These are phyloP conservation scores for Anagrus nilaparvatae DNA, from an alignment of 1,140 invertebrate species.

Conservation along the genomic window DNA sequence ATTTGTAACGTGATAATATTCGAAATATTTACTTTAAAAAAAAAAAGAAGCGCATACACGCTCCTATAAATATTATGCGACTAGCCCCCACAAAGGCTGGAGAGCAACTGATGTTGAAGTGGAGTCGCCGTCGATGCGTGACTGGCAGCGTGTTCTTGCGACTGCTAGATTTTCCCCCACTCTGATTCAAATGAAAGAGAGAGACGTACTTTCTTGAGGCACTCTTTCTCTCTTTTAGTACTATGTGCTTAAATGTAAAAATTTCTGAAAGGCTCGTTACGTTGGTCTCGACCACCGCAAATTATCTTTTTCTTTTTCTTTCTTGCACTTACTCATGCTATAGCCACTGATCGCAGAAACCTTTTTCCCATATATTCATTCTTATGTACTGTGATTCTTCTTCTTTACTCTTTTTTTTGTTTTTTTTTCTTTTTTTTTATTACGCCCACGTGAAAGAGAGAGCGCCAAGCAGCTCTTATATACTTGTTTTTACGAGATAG, in stretches of 20 bases:
- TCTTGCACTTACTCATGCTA: no score
- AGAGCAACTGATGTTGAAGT: conserved; percentile 28
- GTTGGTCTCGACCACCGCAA: conserved; percentile 8
- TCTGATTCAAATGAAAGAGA: no score
- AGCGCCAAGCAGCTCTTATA: no score
- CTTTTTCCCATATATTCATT: neutral
- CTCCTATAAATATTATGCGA: no score
- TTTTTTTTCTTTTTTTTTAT: neutral
- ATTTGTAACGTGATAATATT: no score
- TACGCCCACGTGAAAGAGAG: no score
- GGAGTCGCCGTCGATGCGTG: no score
- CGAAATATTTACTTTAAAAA: no score
- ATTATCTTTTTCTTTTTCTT: no score
- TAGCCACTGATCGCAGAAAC: conserved; percentile 14
- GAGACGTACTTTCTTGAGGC: no score
- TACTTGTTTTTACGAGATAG: neutral
- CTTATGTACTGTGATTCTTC: neutral
- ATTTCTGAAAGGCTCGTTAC: neutral
- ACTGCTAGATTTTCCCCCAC: neutral
- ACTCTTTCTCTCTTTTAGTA: neutral
- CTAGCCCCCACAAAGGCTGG: conserved; percentile 20
- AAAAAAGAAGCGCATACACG: neutral
- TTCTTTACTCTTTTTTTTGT: neutral
- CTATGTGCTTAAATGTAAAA: neutral
- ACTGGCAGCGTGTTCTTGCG: no score